Evolutionary conservation across 2,888 invertebrate genomes (phyloP).

Genomic region (Diploptera punctata): DNA sequence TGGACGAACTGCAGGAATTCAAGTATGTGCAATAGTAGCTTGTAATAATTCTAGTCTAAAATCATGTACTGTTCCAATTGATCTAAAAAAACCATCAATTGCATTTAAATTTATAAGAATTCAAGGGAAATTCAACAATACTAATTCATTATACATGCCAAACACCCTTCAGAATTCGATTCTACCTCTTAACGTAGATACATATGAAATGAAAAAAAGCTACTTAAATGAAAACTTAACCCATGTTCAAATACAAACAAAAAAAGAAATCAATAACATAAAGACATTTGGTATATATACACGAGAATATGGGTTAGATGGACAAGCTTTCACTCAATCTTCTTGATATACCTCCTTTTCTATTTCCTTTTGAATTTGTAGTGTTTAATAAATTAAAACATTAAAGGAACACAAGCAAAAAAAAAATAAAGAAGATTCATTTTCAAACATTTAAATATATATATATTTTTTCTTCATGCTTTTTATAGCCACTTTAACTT

Average conservation of each 20-base stretch:
- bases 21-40: conserved; percentile 12
- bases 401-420: too few relatives aligned
- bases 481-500: too few relatives aligned
- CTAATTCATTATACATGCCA: background rate
- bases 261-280: background rate
- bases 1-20: conserved; percentile 15
- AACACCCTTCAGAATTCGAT: background rate
- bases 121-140: background rate
- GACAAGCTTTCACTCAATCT: background rate
- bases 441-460: too few relatives aligned
- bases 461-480: too few relatives aligned
- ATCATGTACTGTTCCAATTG: background rate
- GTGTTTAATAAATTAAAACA: too few relatives aligned
- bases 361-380: too few relatives aligned
- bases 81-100: background rate
- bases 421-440: too few relatives aligned
- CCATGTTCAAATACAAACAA: background rate
- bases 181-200: background rate
- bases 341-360: too few relatives aligned
- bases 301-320: conserved; percentile 10
- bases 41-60: background rate
- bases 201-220: background rate
- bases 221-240: background rate
- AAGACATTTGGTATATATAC: conserved; percentile 25
- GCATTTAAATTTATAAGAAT: conserved; percentile 2